Evolutionary conservation across 2,797 vertebrate genomes (phyloP).

Genomic region (Dipus sagitta): DNA sequence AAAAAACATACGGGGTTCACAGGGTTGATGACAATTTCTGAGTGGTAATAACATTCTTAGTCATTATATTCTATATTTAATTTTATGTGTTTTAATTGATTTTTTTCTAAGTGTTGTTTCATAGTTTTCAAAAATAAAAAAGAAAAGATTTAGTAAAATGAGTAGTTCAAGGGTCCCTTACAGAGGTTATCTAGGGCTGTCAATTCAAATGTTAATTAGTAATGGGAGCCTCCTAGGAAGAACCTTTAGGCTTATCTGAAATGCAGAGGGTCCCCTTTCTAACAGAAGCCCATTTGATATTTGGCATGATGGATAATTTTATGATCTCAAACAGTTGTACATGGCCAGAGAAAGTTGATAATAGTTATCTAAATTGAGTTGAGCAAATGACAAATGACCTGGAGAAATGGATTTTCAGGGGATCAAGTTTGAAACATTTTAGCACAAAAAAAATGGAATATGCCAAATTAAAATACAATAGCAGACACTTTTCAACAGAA

Average conservation of each 20-base stretch:
- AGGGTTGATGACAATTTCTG: not conserved
- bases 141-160: slow-evolving; percentile 17
- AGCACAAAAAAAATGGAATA: not conserved
- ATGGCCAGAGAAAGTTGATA: not conserved
- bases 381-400: not conserved
- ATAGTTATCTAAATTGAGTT: not conserved
- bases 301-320: not conserved
- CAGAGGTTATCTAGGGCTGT: not conserved
- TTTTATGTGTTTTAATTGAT: slow-evolving; percentile 2
- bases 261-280: not conserved
- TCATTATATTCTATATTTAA: slow-evolving; percentile 23
- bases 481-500: slow-evolving; percentile 42
- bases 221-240: not conserved
- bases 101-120: slow-evolving; percentile 46
- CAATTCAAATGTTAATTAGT: not conserved
- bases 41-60: not conserved
- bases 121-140: not conserved
- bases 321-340: not conserved
- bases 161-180: not conserved
- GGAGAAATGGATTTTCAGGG: not conserved
- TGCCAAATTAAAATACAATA: not conserved
- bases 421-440: slow-evolving; percentile 37
- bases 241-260: not conserved
- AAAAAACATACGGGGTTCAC: not conserved
- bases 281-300: not conserved